These are phyloP conservation scores for Odontothrips loti DNA, from an alignment of 2,888 invertebrate species.

Conservation along the genomic window DNA sequence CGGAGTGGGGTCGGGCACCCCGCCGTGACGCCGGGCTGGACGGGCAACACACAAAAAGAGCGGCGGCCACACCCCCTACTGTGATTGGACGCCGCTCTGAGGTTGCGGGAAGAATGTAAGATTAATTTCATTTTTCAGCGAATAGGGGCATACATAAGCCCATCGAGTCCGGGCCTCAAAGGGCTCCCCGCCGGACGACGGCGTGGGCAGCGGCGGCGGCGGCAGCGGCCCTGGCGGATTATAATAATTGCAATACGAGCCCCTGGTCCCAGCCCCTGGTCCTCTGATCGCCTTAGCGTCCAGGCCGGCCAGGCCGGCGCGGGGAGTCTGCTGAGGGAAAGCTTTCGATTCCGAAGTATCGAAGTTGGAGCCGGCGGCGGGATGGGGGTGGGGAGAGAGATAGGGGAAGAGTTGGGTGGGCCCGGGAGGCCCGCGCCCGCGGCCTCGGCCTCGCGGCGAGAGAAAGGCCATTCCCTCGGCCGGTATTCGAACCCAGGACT, in stretches of 20 bases:
- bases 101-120: too few species aligned
- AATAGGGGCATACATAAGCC: not conserved
- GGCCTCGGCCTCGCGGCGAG: not conserved
- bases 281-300: not conserved
- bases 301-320: not conserved
- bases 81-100: not conserved
- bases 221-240: not conserved
- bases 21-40: not conserved
- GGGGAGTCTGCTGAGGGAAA: too few species aligned
- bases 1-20: not conserved
- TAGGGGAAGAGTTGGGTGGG: too few species aligned
- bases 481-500: not conserved
- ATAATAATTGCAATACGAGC: conserved; percentile 20
- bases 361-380: too few species aligned
- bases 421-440: too few species aligned
- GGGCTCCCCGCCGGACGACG: not conserved
- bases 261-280: not conserved
- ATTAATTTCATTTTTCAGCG: conserved; percentile 21
- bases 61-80: too few species aligned
- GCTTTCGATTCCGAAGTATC: too few species aligned
- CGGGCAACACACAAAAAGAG: too few species aligned
- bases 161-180: not conserved
- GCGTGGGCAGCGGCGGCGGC: not conserved
- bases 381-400: too few species aligned
- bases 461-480: not conserved